These are phyloP conservation scores for Aphrophora alni DNA, from an alignment of 2,888 invertebrate genomes.

Conservation along the genomic window DNA sequence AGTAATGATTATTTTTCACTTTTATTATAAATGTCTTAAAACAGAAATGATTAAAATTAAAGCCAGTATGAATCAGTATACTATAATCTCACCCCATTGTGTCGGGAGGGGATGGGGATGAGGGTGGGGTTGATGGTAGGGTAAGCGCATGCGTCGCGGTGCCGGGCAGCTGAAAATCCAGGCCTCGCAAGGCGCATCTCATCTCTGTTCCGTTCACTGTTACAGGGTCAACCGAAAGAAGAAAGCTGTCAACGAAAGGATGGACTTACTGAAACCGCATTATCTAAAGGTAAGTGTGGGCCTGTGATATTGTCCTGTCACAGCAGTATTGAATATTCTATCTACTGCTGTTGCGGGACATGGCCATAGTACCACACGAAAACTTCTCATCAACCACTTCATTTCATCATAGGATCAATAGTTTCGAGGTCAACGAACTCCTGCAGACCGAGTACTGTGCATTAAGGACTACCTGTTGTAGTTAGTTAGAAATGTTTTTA, in stretches of 20 bases:
- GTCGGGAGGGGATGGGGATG: conserved; percentile 34
- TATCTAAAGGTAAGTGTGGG: conserved; percentile 59
- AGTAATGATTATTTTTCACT: no score
- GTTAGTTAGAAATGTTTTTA: background rate
- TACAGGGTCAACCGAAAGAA: conserved; percentile 44
- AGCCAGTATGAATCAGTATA: background rate
- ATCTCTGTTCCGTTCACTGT: conserved; percentile 27
- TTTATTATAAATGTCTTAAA: no score
- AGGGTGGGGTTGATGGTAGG: conserved; percentile 37
- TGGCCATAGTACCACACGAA: conserved; percentile 44
- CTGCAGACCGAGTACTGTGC: no score
- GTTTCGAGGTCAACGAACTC: background rate
- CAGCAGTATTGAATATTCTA: conserved; percentile 83
- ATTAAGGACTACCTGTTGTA: background rate
- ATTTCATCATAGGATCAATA: background rate
- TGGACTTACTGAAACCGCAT: conserved; percentile 58
- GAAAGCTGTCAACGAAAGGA: conserved; percentile 49
- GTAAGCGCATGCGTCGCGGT: conserved; percentile 25
- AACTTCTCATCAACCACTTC: conserved; percentile 19
- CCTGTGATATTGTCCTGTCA: conserved; percentile 97
- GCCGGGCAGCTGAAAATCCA: conserved; percentile 39
- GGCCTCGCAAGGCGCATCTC: conserved; percentile 29
- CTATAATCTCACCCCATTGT: background rate
- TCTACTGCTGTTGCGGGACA: conserved; percentile 95
- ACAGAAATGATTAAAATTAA: no score